A percentile compares a stretch with the other conserved stretches of the same genome.
phyloP scores from a whole-genome alignment of 2,113 vertebrate genomes.

The Larimichthys polyactis region DNA sequence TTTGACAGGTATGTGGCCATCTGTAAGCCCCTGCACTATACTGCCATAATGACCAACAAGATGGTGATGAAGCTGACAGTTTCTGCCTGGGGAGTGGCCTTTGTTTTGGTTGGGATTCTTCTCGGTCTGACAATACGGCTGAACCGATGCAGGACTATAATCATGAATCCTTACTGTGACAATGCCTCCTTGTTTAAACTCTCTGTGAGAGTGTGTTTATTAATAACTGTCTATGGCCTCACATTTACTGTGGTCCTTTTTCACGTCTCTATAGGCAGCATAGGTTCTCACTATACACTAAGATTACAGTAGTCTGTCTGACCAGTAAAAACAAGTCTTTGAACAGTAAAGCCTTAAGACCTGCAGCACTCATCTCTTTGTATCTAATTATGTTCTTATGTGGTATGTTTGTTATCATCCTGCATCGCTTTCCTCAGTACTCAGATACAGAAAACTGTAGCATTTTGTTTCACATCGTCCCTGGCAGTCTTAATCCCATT shows the following conservation, averaged over 20 bases:
- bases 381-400: too few species aligned
- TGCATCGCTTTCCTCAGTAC: too few species aligned
- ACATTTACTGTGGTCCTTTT: slow-evolving; percentile 63
- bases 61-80: slow-evolving; percentile 68
- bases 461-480: too few species aligned
- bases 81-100: slow-evolving; percentile 67
- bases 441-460: too few species aligned
- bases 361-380: slow-evolving; percentile 73
- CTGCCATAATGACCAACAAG: slow-evolving; percentile 66
- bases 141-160: slow-evolving; percentile 68
- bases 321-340: slow-evolving; percentile 66
- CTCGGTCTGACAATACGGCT: slow-evolving; percentile 71
- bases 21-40: slow-evolving; percentile 58
- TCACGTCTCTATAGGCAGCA: slow-evolving; percentile 63
- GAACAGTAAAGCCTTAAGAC: slow-evolving; percentile 78
- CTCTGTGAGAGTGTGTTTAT: slow-evolving; percentile 67
- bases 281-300: slow-evolving; percentile 73
- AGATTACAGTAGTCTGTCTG: slow-evolving; percentile 68
- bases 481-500: too few species aligned
- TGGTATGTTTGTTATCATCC: too few species aligned
- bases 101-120: slow-evolving; percentile 62
- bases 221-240: slow-evolving; percentile 77
- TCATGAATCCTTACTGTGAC: slow-evolving; percentile 70
- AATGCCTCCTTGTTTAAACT: slow-evolving; percentile 80
- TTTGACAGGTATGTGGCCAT: slow-evolving; percentile 1